Percentiles rank a stretch among this genome's conserved stretches.
Evolutionary conservation across 2,888 invertebrate species (phyloP).

Genomic region (Protodeltote pygarga): DNA sequence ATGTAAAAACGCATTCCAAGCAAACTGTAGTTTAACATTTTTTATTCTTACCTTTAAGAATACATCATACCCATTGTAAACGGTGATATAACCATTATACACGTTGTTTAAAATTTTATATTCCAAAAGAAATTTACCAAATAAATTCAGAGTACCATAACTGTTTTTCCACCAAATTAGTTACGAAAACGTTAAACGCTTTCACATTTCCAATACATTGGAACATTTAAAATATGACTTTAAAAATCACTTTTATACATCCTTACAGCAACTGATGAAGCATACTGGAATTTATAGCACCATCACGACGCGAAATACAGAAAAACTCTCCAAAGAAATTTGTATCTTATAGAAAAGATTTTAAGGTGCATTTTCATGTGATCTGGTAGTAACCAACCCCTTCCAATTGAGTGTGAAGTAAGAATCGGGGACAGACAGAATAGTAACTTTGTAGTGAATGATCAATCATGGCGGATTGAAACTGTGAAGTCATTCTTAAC

Average conservation of each 20-base stretch:
- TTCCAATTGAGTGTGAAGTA: constrained; percentile 62
- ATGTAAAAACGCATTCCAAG: no score
- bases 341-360: not conserved
- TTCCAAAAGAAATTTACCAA: no score
- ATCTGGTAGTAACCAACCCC: constrained; percentile 43
- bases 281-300: constrained; percentile 47
- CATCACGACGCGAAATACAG: constrained; percentile 48
- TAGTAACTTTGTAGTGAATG: constrained; percentile 46
- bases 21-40: no score
- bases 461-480: constrained; percentile 48
- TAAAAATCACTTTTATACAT: constrained; percentile 37
- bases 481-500: constrained; percentile 37
- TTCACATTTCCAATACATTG: constrained; percentile 44
- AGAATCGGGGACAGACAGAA: constrained; percentile 54
- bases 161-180: no score
- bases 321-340: not conserved
- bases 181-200: constrained; percentile 22
- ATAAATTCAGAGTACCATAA: no score
- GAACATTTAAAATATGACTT: constrained; percentile 45
- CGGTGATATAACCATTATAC: no score
- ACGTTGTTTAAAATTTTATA: no score
- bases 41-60: no score
- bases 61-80: no score
- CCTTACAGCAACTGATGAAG: constrained; percentile 46
- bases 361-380: constrained; percentile 9